Conservation (phyloP, 2,888 invertebrate genomes). For the Netelia melanura region DNA sequence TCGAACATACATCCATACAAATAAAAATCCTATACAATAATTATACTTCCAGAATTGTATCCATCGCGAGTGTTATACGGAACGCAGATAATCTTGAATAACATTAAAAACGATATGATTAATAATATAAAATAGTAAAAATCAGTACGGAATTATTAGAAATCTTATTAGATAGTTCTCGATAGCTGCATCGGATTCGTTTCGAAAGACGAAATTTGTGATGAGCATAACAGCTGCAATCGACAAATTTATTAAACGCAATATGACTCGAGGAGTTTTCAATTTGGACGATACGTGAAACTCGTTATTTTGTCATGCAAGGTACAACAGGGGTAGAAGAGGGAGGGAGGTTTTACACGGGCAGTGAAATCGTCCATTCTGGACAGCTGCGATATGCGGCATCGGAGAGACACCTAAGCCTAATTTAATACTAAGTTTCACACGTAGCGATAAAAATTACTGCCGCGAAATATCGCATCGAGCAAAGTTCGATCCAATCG, state of each 20-base stretch:
- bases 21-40: constrained; percentile 80
- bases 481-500: constrained; percentile 56
- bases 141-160: constrained; percentile 78
- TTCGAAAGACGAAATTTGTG: constrained; percentile 22
- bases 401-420: constrained; percentile 58
- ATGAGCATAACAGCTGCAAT: not conserved
- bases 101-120: constrained; percentile 74
- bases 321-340: constrained; percentile 1
- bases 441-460: constrained; percentile 62
- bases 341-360: constrained; percentile 32
- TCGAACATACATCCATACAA: constrained; percentile 79
- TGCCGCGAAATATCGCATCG: constrained; percentile 57
- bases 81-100: constrained; percentile 72
- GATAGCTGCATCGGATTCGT: constrained; percentile 66
- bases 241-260: constrained; percentile 53
- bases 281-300: constrained; percentile 38
- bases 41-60: constrained; percentile 70
- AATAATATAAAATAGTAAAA: constrained; percentile 79
- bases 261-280: constrained; percentile 53
- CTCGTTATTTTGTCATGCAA: constrained; percentile 29
- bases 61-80: constrained; percentile 53
- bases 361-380: constrained; percentile 52
- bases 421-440: constrained; percentile 53
- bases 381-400: constrained; percentile 66
- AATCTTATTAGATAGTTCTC: constrained; percentile 73